A percentile compares a stretch with the other conserved stretches of the same genome.
Conservation (phyloP, 2,113 vertebrate genomes). For the Epinephelus fuscoguttatus region DNA sequence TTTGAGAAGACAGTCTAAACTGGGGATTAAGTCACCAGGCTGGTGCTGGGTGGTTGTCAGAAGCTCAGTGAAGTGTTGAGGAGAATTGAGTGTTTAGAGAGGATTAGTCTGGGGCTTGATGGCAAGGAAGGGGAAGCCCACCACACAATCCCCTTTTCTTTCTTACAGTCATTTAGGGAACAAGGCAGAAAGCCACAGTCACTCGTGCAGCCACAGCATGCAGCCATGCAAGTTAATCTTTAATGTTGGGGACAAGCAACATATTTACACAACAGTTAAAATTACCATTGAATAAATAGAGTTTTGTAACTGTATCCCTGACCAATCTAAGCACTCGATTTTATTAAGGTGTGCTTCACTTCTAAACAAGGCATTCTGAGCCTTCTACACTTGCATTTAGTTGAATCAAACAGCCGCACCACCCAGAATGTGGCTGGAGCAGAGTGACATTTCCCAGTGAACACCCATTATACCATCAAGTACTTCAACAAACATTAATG, state of each 20-base stretch:
- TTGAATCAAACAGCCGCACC: neutral
- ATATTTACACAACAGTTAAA: slow-evolving; percentile 18
- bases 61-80: slow-evolving; percentile 40
- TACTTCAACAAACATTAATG: slow-evolving; percentile 18
- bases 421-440: neutral
- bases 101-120: slow-evolving; percentile 66
- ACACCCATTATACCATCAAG: slow-evolving; percentile 22
- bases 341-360: neutral
- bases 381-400: neutral
- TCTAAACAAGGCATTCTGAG: slow-evolving; percentile 1
- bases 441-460: slow-evolving; percentile 26
- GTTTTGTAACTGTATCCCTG: neutral
- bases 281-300: neutral
- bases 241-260: slow-evolving; percentile 9
- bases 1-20: slow-evolving; percentile 28
- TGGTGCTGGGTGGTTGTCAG: slow-evolving; percentile 10
- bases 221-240: slow-evolving; percentile 28
- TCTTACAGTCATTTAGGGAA: neutral
- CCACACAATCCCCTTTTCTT: slow-evolving; percentile 21
- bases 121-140: slow-evolving; percentile 40
- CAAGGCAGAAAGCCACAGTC: neutral
- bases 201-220: neutral
- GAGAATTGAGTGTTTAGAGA: slow-evolving; percentile 50
- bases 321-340: neutral
- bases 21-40: slow-evolving; percentile 58